These are phyloP conservation scores for Sycobia sp. DNA, from an alignment of 1,140 invertebrate species.

Conservation along the genomic window DNA sequence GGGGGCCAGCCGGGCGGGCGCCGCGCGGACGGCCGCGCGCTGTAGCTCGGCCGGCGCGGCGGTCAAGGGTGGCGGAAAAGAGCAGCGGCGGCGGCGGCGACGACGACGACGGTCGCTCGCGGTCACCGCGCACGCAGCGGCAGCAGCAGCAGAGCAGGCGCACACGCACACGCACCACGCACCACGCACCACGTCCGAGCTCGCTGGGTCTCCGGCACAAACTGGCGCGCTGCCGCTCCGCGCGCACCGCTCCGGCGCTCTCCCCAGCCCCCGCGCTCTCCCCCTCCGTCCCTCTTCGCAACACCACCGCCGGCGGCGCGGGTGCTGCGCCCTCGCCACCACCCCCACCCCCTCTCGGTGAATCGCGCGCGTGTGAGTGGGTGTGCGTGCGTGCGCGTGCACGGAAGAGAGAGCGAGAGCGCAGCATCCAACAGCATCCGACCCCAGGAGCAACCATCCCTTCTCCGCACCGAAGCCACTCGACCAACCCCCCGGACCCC, in stretches of 20 bases:
- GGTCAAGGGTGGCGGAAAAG: no score
- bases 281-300: no score
- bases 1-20: not conserved
- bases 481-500: slow-evolving; percentile 20
- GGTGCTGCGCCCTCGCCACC: no score
- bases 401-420: not conserved
- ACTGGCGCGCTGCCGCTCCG: slow-evolving; percentile 54
- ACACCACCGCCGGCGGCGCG: no score
- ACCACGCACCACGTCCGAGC: slow-evolving; percentile 47
- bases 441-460: slow-evolving; percentile 35
- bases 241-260: slow-evolving; percentile 44
- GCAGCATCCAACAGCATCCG: slow-evolving; percentile 45
- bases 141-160: not conserved
- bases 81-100: slow-evolving; percentile 21
- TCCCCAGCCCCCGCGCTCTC: no score
- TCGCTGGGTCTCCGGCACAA: slow-evolving; percentile 55
- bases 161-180: slow-evolving; percentile 41
- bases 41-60: no score
- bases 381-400: not conserved
- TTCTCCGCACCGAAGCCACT: slow-evolving; percentile 23
- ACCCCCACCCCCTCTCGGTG: slow-evolving; percentile 27
- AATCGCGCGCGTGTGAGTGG: no score
- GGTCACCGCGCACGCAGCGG: no score
- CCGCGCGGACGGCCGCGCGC: no score
- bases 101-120: slow-evolving; percentile 26